These are phyloP conservation scores for Sicus ferrugineus DNA, from an alignment of 2,888 invertebrate genomes.

Conservation along the genomic window DNA sequence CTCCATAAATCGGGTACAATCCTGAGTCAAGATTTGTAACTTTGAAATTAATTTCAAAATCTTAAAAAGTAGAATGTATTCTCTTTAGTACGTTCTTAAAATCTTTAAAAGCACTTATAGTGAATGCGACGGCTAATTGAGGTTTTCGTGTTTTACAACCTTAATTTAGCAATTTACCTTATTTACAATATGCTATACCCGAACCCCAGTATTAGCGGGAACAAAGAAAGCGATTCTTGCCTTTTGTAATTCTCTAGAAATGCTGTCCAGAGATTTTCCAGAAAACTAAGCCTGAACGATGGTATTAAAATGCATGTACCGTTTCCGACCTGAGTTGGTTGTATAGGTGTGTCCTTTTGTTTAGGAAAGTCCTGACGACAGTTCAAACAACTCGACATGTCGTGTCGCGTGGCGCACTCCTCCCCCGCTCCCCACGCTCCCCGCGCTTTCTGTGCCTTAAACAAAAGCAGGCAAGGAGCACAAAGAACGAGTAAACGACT, in stretches of 20 bases:
- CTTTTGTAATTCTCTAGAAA: conserved; percentile 5
- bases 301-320: not conserved
- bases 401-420: conserved; percentile 15
- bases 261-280: not conserved
- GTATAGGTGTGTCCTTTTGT: conserved; percentile 16
- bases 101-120: too few species aligned
- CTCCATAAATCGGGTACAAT: too few species aligned
- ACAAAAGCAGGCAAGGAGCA: not conserved
- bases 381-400: conserved; percentile 28
- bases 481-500: conserved; percentile 9
- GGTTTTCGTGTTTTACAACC: too few species aligned
- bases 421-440: too few species aligned
- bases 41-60: too few species aligned
- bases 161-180: too few species aligned
- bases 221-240: not conserved
- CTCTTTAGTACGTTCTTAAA: too few species aligned
- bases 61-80: too few species aligned
- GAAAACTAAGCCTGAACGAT: not conserved
- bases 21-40: too few species aligned
- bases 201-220: too few species aligned
- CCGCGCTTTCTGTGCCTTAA: conserved; percentile 16
- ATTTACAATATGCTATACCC: too few species aligned
- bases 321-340: not conserved
- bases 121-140: too few species aligned
- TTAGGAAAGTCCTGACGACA: not conserved